These are phyloP conservation scores for Cryptocheilus praepositus DNA, from an alignment of 2,888 invertebrate genomes.

Conservation along the genomic window DNA sequence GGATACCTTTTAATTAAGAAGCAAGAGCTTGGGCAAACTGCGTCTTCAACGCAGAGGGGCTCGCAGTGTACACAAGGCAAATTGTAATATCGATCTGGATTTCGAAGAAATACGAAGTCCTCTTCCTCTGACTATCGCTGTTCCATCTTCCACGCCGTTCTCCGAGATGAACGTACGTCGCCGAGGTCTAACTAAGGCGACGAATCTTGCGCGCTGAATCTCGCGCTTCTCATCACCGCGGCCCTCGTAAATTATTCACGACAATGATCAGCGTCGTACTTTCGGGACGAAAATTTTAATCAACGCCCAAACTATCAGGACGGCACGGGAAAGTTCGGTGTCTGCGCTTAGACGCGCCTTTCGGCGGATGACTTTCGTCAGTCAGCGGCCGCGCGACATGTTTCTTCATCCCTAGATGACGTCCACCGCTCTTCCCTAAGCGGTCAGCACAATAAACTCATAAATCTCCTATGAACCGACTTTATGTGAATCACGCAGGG, in stretches of 20 bases:
- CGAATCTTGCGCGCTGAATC: conserved; percentile 13
- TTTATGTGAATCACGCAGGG: too few species aligned
- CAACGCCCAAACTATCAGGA: background rate
- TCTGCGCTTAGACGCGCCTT: too few species aligned
- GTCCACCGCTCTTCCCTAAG: too few species aligned
- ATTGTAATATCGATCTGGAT: too few species aligned
- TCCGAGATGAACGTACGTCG: background rate
- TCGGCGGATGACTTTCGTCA: too few species aligned
- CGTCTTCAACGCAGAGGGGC: too few species aligned
- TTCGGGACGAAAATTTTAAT: background rate
- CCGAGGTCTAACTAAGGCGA: background rate
- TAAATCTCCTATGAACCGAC: too few species aligned
- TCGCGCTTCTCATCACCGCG: background rate
- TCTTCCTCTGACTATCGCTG: background rate
- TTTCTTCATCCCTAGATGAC: too few species aligned
- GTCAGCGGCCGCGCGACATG: too few species aligned
- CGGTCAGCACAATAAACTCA: too few species aligned
- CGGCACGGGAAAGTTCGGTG: background rate
- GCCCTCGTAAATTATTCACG: conserved; percentile 9
- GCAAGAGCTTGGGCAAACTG: conserved; percentile 16
- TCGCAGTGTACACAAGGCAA: conserved; percentile 2
- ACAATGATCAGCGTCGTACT: conserved; percentile 33
- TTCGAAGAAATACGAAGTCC: too few species aligned
- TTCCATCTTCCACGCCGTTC: background rate
- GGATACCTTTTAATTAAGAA: conserved; percentile 37